Evolutionary conservation across 2,113 vertebrate genomes (phyloP).

Genomic region (Neolamprologus ventralis): DNA sequence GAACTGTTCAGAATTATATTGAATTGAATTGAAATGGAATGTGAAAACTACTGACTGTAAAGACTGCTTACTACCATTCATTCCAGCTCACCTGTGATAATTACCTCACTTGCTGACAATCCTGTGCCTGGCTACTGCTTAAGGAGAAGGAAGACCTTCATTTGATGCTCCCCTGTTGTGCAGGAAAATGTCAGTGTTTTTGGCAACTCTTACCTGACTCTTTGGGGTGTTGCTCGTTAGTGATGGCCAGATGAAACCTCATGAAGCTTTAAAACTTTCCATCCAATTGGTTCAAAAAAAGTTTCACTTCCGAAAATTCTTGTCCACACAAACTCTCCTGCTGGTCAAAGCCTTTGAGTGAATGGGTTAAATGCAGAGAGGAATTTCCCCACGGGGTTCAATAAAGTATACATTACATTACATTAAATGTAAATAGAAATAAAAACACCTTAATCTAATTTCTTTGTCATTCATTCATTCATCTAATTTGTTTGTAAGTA

Average conservation of each 20-base stretch:
- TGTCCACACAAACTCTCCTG: neutral
- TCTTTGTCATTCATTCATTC: constrained; percentile 15
- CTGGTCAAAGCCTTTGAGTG: neutral
- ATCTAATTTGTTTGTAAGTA: neutral
- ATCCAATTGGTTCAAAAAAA: neutral
- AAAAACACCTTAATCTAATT: neutral
- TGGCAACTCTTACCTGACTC: neutral
- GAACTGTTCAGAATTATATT: neutral
- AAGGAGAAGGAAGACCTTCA: neutral
- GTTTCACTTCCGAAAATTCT: neutral
- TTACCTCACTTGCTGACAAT: neutral
- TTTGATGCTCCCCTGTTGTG: neutral
- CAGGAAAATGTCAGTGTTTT: neutral
- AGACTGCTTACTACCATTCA: neutral
- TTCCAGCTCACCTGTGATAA: neutral
- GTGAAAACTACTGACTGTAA: neutral
- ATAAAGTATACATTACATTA: neutral
- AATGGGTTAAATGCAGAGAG: neutral
- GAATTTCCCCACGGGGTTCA: no score
- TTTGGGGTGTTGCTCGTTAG: neutral
- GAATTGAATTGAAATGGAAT: neutral
- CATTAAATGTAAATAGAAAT: neutral
- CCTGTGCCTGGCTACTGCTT: neutral
- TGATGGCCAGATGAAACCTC: neutral
- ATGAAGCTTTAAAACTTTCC: neutral